phyloP scores from a whole-genome alignment of 2,113 vertebrate genomes.

The Gallinago paraguaiae region DNA sequence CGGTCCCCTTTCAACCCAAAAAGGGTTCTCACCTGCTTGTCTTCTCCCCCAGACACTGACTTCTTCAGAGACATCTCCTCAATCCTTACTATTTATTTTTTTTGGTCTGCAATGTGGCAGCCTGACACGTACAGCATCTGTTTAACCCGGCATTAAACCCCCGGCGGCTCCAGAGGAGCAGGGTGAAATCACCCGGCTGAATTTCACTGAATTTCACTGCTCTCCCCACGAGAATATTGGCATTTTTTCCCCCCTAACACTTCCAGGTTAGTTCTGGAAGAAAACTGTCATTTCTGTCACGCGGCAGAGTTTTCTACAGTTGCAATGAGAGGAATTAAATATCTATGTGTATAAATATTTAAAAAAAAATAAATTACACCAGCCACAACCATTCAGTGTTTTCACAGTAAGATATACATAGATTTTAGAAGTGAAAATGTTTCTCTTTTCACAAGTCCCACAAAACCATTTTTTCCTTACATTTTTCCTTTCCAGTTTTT shows the following conservation, averaged over 20 bases:
- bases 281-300: rapidly evolving
- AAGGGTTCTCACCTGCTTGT: neutral
- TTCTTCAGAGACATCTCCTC: neutral
- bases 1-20: rapidly evolving
- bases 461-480: neutral
- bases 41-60: neutral
- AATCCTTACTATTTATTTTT: neutral
- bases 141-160: no score
- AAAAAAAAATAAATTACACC: neutral
- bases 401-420: neutral
- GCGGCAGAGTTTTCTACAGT: neutral
- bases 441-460: neutral
- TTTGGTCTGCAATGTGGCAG: neutral
- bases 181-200: rapidly evolving
- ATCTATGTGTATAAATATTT: neutral
- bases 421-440: neutral
- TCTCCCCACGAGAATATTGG: neutral
- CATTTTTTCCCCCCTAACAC: no score
- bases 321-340: neutral
- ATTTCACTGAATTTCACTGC: neutral
- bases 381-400: neutral
- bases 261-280: neutral
- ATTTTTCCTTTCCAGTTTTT: neutral
- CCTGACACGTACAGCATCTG: rapidly evolving
- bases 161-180: rapidly evolving